These are phyloP conservation scores for Hydroisotoma schaefferi DNA, from an alignment of 2,888 invertebrate genomes.

Conservation along the genomic window DNA sequence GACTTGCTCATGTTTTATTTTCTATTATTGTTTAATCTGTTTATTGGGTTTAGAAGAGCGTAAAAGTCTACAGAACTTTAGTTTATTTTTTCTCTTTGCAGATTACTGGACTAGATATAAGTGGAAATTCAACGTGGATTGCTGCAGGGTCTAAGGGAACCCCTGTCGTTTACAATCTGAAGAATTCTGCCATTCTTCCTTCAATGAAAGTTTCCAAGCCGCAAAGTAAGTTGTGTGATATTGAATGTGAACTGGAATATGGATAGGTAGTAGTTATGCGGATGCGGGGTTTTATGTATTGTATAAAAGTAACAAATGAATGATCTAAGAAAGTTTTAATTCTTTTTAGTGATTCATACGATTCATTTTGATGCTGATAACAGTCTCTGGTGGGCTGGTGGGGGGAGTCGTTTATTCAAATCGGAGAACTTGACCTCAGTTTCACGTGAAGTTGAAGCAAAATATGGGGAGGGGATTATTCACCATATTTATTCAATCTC, in stretches of 20 bases:
- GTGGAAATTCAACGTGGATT: constrained; percentile 39
- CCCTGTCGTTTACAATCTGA: constrained; percentile 38
- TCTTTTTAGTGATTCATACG: constrained; percentile 30
- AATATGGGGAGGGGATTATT: constrained; percentile 32
- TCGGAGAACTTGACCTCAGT: constrained; percentile 28
- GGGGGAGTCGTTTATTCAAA: constrained; percentile 30
- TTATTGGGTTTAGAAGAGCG: no score
- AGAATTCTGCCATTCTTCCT: constrained; percentile 30
- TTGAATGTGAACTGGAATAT: neutral
- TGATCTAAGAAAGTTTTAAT: neutral
- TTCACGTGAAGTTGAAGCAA: constrained; percentile 19
- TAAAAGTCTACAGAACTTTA: no score
- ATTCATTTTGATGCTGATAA: constrained; percentile 32
- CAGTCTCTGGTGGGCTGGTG: constrained; percentile 42
- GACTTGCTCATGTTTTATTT: no score
- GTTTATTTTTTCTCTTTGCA: constrained; percentile 7
- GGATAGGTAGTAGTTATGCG: no score
- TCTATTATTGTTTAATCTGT: neutral
- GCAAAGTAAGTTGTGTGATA: constrained; percentile 13
- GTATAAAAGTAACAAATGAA: neutral
- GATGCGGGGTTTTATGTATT: neutral
- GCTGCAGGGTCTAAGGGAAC: constrained; percentile 36
- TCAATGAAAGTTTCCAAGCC: constrained; percentile 26
- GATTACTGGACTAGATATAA: constrained; percentile 38
- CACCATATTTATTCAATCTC: constrained; percentile 43